Conservation (phyloP, 2,888 invertebrate genomes). For the Girardia tigrina region DNA sequence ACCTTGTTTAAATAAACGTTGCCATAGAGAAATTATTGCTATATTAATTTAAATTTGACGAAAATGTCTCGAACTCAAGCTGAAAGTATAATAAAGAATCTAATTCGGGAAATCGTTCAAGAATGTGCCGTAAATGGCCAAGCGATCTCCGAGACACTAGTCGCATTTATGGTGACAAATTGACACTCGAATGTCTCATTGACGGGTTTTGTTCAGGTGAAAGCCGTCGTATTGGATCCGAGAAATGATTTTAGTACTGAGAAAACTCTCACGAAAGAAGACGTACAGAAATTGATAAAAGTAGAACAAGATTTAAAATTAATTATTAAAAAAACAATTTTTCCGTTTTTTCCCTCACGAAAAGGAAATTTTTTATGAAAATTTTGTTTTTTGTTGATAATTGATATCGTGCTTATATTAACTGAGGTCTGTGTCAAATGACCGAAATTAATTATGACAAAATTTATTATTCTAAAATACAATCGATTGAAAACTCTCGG, state of each 20-base stretch:
- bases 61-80: slow-evolving; percentile 50
- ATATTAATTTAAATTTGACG: neutral
- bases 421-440: too few species aligned
- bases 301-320: slow-evolving; percentile 38
- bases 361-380: too few species aligned
- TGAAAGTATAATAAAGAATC: slow-evolving; percentile 51
- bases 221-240: slow-evolving; percentile 50
- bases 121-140: slow-evolving; percentile 51
- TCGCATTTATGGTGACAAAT: slow-evolving; percentile 49
- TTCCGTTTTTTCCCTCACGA: too few species aligned
- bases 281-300: slow-evolving; percentile 50
- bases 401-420: too few species aligned
- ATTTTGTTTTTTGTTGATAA: too few species aligned
- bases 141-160: slow-evolving; percentile 50
- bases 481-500: too few species aligned
- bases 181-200: neutral
- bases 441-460: too few species aligned
- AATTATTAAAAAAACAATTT: neutral
- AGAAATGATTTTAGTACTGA: slow-evolving; percentile 49
- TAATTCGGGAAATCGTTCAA: slow-evolving; percentile 50
- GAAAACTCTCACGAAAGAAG: slow-evolving; percentile 50
- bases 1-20: too few species aligned
- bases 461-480: too few species aligned
- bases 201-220: slow-evolving; percentile 41
- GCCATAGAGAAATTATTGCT: too few species aligned